Evolutionary conservation across 2,113 vertebrate species (phyloP).

Genomic region (Mixornis gularis): DNA sequence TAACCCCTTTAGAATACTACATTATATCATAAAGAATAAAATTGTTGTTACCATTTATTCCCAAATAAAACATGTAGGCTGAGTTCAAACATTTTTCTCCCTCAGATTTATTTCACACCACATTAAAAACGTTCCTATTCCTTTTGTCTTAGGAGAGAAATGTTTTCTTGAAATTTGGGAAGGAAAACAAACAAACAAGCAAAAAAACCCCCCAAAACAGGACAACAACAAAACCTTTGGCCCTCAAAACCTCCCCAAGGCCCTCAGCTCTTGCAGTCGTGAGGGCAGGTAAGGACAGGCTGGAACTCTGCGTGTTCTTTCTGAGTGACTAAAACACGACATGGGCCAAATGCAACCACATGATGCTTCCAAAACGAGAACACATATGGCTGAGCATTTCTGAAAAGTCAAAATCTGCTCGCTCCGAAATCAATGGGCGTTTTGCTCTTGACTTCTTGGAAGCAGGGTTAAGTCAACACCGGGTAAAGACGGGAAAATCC

Average conservation of each 20-base stretch:
- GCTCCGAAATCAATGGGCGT: not conserved
- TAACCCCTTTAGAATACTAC: not conserved
- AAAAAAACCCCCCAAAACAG: not conserved
- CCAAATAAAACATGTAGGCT: not conserved
- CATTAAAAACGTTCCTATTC: not conserved
- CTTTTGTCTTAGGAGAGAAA: not conserved
- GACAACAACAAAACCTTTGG: conserved; percentile 10
- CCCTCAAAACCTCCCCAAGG: not conserved
- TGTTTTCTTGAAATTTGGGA: not conserved
- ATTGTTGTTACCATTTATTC: not conserved
- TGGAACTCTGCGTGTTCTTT: conserved; percentile 36
- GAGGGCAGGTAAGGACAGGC: conserved; percentile 59
- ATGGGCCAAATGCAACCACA: conserved; percentile 51
- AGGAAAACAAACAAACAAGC: not conserved
- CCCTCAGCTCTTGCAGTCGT: not conserved
- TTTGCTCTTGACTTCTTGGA: conserved; percentile 16
- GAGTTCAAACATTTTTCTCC: not conserved
- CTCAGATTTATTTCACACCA: not conserved
- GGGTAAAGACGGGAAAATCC: conserved; percentile 21
- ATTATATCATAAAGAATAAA: not conserved
- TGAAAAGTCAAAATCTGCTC: conserved; percentile 59
- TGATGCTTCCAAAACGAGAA: conserved; percentile 38
- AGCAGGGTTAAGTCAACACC: conserved; percentile 27
- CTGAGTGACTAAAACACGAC: conserved; percentile 50
- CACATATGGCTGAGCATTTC: conserved; percentile 49